Percentiles rank a stretch among this genome's conserved stretches.
These are phyloP conservation scores for Rhadina sibilatrix DNA, from an alignment of 2,113 vertebrate genomes.

Conservation along the genomic window DNA sequence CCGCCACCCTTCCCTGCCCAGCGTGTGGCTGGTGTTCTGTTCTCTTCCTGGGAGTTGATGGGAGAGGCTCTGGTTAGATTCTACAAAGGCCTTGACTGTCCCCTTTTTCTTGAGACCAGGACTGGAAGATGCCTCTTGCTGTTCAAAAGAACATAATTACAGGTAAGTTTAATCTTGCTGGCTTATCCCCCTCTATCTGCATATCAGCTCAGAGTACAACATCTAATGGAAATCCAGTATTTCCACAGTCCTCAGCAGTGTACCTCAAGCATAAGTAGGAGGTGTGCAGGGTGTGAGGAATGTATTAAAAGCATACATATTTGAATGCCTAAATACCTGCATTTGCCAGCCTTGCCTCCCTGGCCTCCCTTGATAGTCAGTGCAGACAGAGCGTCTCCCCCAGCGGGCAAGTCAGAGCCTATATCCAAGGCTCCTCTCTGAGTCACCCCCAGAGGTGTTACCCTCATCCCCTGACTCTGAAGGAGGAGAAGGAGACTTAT, in stretches of 20 bases:
- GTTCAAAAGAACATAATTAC: neutral
- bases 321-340: conserved; percentile 3
- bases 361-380: neutral
- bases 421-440: neutral
- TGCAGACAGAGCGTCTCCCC: conserved; percentile 38
- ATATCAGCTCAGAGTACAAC: neutral
- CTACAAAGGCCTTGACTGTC: neutral
- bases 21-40: accelerated
- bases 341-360: conserved; percentile 9
- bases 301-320: neutral
- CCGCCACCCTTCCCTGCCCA: neutral
- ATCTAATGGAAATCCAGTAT: neutral
- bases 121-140: neutral
- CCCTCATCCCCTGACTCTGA: neutral
- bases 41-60: accelerated
- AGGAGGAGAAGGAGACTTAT: neutral
- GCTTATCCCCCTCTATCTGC: neutral
- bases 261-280: neutral
- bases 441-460: conserved; percentile 15
- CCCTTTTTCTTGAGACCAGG: neutral
- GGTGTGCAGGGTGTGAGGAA: neutral
- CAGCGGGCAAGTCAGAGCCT: neutral
- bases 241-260: neutral
- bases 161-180: neutral
- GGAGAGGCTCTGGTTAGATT: neutral